Evolutionary conservation across 2,888 invertebrate species (phyloP).

Genomic region (Baronia brevicornis): DNA sequence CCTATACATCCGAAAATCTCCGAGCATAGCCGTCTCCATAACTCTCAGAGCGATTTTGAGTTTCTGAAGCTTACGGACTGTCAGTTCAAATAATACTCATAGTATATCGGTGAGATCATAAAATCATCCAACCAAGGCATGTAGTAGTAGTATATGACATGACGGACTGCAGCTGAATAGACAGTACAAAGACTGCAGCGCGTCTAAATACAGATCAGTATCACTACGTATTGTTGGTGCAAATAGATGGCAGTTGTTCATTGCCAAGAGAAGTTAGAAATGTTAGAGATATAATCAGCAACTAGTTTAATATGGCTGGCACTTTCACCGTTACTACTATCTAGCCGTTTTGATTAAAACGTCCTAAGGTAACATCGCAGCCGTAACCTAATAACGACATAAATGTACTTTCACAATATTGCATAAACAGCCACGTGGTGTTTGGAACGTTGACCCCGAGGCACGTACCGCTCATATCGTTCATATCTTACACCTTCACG

Average conservation of each 20-base stretch:
- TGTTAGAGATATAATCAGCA: conserved; percentile 34
- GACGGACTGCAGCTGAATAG: conserved; percentile 36
- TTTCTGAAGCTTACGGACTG: too few species aligned
- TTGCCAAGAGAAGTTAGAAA: conserved; percentile 39
- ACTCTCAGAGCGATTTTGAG: too few species aligned
- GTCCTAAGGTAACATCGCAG: conserved; percentile 9
- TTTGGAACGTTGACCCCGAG: conserved; percentile 53
- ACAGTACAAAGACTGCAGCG: conserved; percentile 20
- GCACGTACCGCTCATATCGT: conserved; percentile 50
- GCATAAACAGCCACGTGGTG: conserved; percentile 58
- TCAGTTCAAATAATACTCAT: too few species aligned
- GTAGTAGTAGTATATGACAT: conserved; percentile 40
- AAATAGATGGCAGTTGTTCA: conserved; percentile 30
- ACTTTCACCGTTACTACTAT: conserved; percentile 39
- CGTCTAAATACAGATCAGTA: conserved; percentile 41
- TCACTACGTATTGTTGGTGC: conserved; percentile 37
- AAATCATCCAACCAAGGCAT: conserved; percentile 49
- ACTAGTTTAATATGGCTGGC: conserved; percentile 22
- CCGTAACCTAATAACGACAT: conserved; percentile 34
- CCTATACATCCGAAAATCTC: too few species aligned
- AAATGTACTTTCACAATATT: conserved; percentile 34
- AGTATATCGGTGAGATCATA: conserved; percentile 39
- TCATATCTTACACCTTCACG: conserved; percentile 46
- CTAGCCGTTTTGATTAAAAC: conserved; percentile 4
- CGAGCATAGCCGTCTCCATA: too few species aligned